Conservation (phyloP, 2,113 vertebrate species). For the Cyanoderma ruficeps region DNA sequence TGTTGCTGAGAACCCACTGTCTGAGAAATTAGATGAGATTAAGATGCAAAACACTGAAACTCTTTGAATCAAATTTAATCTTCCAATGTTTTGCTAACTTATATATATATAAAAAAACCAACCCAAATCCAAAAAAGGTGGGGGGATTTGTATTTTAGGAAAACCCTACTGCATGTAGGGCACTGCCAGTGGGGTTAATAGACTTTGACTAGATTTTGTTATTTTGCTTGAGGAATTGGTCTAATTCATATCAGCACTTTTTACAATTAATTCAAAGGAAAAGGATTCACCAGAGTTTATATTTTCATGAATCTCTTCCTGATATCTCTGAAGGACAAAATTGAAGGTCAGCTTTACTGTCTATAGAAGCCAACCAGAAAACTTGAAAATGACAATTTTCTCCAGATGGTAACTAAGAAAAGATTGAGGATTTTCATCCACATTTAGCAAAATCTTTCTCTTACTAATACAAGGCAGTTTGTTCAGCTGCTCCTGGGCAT, state of each 20-base stretch:
- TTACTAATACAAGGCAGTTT: not conserved
- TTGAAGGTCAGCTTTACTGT: not conserved
- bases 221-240: not conserved
- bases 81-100: not conserved
- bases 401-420: not conserved
- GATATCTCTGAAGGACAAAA: not conserved
- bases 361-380: not conserved
- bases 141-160: not conserved
- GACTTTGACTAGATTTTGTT: not conserved
- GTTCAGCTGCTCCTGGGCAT: not conserved
- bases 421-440: not conserved
- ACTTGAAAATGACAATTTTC: not conserved
- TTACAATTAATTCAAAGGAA: not conserved
- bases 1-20: not conserved
- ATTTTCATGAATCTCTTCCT: not conserved
- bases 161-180: not conserved
- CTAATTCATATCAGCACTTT: not conserved
- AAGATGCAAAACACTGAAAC: not conserved
- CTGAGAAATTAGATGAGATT: conserved; percentile 5
- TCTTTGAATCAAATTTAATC: not conserved
- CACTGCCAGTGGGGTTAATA: not conserved
- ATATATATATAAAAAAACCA: not conserved
- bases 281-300: not conserved
- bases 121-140: not conserved
- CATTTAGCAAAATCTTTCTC: not conserved